These are phyloP conservation scores for Cybosia mesomella DNA, from an alignment of 2,888 invertebrate species.

Conservation along the genomic window DNA sequence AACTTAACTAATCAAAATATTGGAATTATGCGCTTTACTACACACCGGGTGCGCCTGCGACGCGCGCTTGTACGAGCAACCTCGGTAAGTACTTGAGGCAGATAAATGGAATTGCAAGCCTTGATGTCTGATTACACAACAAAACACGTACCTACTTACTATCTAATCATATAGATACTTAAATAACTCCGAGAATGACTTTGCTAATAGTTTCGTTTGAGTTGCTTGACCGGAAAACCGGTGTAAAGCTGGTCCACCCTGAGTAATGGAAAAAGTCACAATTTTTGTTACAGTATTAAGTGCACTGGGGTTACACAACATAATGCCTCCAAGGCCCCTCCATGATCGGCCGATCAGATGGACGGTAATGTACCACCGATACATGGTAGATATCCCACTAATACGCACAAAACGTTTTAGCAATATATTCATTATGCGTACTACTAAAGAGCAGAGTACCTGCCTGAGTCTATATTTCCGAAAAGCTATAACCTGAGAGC, in stretches of 20 bases:
- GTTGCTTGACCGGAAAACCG: not conserved
- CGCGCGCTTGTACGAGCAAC: not conserved
- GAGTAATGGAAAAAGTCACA: not conserved
- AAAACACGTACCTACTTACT: not conserved
- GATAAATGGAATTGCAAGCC: not conserved
- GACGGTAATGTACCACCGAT: too few species aligned
- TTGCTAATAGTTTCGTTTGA: not conserved
- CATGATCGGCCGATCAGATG: too few species aligned
- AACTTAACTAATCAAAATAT: not conserved
- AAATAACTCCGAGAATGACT: not conserved
- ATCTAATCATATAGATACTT: not conserved
- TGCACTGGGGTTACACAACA: too few species aligned
- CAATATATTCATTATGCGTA: too few species aligned
- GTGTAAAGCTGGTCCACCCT: not conserved
- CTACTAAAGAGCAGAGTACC: too few species aligned
- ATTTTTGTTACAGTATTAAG: too few species aligned
- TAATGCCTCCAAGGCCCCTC: too few species aligned
- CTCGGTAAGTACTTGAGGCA: not conserved
- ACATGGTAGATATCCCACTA: too few species aligned
- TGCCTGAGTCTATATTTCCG: too few species aligned
- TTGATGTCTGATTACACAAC: not conserved
- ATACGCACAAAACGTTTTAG: too few species aligned
- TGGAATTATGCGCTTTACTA: not conserved
- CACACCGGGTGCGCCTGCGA: not conserved
- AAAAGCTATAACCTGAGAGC: too few species aligned